Evolutionary conservation across 2,113 vertebrate genomes (phyloP), one percentile per base, ranked within the genome.

Genomic region (Lasiurus borealis): DNA sequence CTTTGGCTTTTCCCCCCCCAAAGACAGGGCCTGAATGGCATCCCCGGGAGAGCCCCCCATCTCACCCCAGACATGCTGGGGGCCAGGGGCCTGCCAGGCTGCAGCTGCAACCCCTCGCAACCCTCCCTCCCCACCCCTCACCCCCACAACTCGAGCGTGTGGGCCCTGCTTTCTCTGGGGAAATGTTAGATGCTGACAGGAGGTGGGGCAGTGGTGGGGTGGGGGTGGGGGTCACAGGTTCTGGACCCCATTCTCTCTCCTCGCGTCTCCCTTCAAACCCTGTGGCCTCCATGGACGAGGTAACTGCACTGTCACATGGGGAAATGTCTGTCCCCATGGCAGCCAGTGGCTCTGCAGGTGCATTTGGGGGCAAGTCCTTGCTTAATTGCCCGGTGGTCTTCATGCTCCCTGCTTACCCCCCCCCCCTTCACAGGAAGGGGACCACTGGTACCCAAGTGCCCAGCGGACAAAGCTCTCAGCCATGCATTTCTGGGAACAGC

Each of bases 21-120:
- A 95, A 96, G 97, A 97, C 96, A 96, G 85, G 66, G 80, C 78
- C 94, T 96, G 95, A 96, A 97, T 97, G 82, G 93, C 95, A 84
- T 97, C 92, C 96, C 96, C 18, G 0, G 81, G 87, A 95, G 95
- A 94, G 83, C 73, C 73, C 91, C 87, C 91, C 92, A 85, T 82
- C 84, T 90, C 54, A 48, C 90, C 77, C 72, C 54, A 83, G 85
- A 95, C 92, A 46, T 83, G 88, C 94, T 68, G 82, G 85, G 93
- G 95, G 77, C 95, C 12, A 10, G 91, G 82, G 85, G 54, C 83
- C 77, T 54, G 73, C 64, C 44, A 29, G 46, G 84, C 88, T 92
- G 82, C 85, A 93, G 96, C 91, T 94, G 84, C 62, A 81, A 95
- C 75, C n/a, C 57, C 57, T 44, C 69, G 75, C 68, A 94, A 78